Percentiles rank a stretch among this genome's conserved stretches.
These are phyloP conservation scores for Sus scrofa DNA, from an alignment of 2,113 vertebrate species.

Conservation along the genomic window DNA sequence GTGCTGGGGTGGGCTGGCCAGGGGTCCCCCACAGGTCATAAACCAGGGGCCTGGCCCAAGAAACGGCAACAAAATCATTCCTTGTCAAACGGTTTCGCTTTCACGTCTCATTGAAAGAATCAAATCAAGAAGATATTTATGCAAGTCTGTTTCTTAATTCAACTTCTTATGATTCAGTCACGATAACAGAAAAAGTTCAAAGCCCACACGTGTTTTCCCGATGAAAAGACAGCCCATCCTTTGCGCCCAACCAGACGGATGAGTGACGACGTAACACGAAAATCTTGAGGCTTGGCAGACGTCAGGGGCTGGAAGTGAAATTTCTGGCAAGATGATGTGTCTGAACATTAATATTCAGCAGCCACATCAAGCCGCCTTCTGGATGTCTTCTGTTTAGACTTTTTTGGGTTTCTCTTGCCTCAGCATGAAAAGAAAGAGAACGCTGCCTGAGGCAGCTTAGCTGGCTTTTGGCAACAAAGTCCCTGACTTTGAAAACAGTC, in stretches of 20 bases:
- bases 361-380: not conserved
- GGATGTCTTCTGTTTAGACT: conserved; percentile 44
- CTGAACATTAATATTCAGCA: conserved; percentile 28
- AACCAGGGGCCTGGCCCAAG: not conserved
- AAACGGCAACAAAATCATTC: not conserved
- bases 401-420: conserved; percentile 49
- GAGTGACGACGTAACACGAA: not conserved
- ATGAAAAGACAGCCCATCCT: not conserved
- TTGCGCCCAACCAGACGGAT: not conserved
- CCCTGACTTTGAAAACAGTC: not conserved
- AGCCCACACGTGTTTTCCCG: not conserved
- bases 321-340: conserved; percentile 15
- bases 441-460: conserved; percentile 22
- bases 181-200: not conserved
- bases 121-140: not conserved
- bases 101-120: conserved; percentile 42
- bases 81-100: not conserved
- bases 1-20: not conserved
- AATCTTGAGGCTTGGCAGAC: not conserved
- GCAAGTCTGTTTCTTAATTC: conserved; percentile 28
- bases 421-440: conserved; percentile 57
- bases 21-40: conserved; percentile 3
- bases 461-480: conserved; percentile 35
- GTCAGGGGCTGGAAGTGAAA: not conserved
- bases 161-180: not conserved